Percentiles rank a stretch among this genome's conserved stretches.
These are phyloP conservation scores for Falco berigora DNA, from an alignment of 2,797 vertebrate genomes.

Conservation along the genomic window DNA sequence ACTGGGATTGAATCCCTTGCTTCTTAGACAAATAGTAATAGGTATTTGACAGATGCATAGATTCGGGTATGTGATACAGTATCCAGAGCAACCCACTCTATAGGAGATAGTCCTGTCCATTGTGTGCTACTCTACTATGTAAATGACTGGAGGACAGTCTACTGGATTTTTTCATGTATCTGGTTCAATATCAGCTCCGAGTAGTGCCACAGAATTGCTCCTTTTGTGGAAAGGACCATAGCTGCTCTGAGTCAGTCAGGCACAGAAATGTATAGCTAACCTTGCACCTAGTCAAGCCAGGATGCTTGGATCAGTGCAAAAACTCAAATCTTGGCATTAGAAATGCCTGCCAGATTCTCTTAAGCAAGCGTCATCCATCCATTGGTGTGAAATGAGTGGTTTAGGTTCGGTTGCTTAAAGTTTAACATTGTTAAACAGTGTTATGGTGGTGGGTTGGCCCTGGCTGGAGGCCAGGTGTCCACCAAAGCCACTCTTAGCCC, in stretches of 20 bases:
- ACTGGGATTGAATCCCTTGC: not conserved
- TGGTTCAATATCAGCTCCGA: not conserved
- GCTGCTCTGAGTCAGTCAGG: not conserved
- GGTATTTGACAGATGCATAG: not conserved
- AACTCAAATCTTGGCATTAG: not conserved
- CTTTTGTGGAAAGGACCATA: not conserved
- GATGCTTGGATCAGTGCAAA: not conserved
- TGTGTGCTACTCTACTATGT: not conserved
- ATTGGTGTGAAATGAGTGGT: too few species aligned
- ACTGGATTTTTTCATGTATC: not conserved
- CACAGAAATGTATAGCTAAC: not conserved
- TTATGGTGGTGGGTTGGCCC: too few species aligned
- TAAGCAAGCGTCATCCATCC: not conserved
- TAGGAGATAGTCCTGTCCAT: not conserved
- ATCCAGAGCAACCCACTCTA: not conserved
- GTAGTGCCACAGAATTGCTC: not conserved
- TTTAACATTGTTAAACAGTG: too few species aligned
- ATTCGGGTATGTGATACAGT: not conserved
- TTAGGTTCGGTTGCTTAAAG: too few species aligned
- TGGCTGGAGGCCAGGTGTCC: too few species aligned
- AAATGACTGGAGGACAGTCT: not conserved
- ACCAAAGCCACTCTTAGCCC: too few species aligned
- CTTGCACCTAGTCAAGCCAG: not conserved
- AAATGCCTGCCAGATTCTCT: not conserved
- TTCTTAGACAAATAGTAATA: not conserved